Conservation (phyloP, 2,888 invertebrate genomes). For the Meandrusa payeni region DNA sequence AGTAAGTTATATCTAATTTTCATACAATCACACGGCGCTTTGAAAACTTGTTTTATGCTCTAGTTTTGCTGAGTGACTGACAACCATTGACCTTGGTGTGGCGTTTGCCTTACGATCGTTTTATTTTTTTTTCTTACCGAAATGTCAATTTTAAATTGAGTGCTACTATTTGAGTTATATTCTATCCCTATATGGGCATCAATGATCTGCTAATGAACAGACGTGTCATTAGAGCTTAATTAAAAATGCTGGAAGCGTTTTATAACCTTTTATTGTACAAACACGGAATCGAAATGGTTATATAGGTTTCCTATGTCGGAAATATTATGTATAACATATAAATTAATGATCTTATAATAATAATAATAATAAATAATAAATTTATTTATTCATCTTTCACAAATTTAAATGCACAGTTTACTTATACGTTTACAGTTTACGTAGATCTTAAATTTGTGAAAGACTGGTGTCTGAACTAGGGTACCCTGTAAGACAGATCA, state of each 20-base stretch:
- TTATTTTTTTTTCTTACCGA: constrained; percentile 15
- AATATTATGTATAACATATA: too few species aligned
- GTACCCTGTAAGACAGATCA: too few species aligned
- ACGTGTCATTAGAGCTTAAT: neutral
- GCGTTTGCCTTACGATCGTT: constrained; percentile 3
- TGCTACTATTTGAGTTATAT: constrained; percentile 13
- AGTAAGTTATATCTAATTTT: constrained; percentile 2
- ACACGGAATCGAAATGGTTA: too few species aligned
- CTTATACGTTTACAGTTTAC: too few species aligned
- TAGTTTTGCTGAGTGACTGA: constrained; percentile 15
- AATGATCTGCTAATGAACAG: constrained; percentile 1
- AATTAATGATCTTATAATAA: too few species aligned
- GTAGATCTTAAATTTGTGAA: too few species aligned
- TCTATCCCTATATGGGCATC: constrained; percentile 7
- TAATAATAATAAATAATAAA: too few species aligned
- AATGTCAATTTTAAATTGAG: constrained; percentile 18
- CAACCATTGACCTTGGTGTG: constrained; percentile 14
- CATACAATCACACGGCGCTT: constrained; percentile 11
- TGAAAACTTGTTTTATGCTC: constrained; percentile 18
- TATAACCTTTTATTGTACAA: constrained; percentile 14
- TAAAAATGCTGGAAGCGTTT: constrained; percentile 9
- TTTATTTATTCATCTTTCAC: too few species aligned
- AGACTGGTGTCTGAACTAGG: too few species aligned
- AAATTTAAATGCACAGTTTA: too few species aligned
- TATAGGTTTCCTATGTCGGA: too few species aligned